Conservation (phyloP, 2,797 vertebrate species). For the Amazonetta brasiliensis region DNA sequence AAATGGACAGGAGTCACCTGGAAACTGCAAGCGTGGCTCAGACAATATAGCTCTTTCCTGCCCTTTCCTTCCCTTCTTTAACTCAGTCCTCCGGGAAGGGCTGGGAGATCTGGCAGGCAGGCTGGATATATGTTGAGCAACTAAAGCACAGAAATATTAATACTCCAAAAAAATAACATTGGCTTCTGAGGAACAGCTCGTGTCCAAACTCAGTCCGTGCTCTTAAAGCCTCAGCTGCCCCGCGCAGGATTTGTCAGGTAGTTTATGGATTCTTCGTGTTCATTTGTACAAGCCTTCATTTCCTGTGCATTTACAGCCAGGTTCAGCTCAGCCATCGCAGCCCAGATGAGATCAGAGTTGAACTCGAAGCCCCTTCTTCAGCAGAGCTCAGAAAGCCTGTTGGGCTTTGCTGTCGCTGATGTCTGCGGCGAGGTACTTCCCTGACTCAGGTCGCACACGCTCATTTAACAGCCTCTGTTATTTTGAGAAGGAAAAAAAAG, state of each 20-base stretch:
- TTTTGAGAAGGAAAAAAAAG: not conserved
- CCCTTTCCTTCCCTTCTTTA: not conserved
- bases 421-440: not conserved
- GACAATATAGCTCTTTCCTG: conserved; percentile 3
- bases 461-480: not conserved
- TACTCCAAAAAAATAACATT: not conserved
- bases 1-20: conserved; percentile 55
- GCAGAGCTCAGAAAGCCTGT: not conserved
- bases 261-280: conserved; percentile 25
- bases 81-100: not conserved
- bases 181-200: conserved; percentile 8
- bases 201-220: conserved; percentile 21
- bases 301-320: conserved; percentile 60
- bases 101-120: not conserved
- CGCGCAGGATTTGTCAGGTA: conserved; percentile 11
- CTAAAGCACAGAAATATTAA: conserved; percentile 36
- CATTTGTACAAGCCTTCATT: conserved; percentile 52
- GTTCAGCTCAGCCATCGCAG: conserved; percentile 2
- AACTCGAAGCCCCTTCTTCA: not conserved
- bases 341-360: conserved; percentile 52
- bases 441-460: not conserved
- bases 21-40: not conserved
- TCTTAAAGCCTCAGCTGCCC: conserved; percentile 25
- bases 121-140: conserved; percentile 15
- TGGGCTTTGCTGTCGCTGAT: not conserved